These are phyloP conservation scores for Cremastobaeus sp. DNA, from an alignment of 2,888 invertebrate genomes.

Conservation along the genomic window DNA sequence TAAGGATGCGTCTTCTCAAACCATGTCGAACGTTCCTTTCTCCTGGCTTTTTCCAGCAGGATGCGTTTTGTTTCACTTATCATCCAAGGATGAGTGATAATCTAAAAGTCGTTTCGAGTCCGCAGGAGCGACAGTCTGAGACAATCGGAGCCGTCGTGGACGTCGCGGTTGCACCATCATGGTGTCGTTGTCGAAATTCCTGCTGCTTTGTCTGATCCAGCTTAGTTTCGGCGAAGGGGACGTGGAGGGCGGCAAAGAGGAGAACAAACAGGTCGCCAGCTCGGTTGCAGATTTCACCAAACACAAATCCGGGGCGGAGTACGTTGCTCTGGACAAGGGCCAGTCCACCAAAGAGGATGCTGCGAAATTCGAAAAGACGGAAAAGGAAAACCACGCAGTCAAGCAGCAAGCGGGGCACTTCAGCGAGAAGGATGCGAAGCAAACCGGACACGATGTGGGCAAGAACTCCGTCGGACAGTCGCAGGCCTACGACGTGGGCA, in stretches of 20 bases:
- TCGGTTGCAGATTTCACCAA: slow-evolving; percentile 50
- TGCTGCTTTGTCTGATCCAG: slow-evolving; percentile 14
- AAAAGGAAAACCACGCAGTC: slow-evolving; percentile 53
- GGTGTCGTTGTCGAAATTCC: slow-evolving; percentile 22
- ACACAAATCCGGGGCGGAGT: slow-evolving; percentile 55
- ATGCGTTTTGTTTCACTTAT: slow-evolving; percentile 65
- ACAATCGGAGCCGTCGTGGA: neutral
- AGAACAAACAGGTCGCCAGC: slow-evolving; percentile 10
- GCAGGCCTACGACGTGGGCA: slow-evolving; percentile 61
- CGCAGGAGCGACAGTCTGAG: slow-evolving; percentile 29
- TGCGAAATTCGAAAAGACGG: slow-evolving; percentile 56
- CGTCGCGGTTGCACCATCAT: slow-evolving; percentile 12
- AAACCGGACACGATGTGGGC: slow-evolving; percentile 78
- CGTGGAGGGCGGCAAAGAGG: slow-evolving; percentile 2
- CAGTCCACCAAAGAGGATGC: slow-evolving; percentile 55
- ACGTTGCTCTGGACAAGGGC: slow-evolving; percentile 59
- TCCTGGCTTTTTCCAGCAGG: slow-evolving; percentile 55
- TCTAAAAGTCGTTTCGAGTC: slow-evolving; percentile 58
- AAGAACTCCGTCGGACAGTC: slow-evolving; percentile 79
- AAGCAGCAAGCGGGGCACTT: slow-evolving; percentile 79
- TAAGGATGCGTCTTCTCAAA: slow-evolving; percentile 47
- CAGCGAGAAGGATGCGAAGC: slow-evolving; percentile 79
- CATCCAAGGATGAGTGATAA: slow-evolving; percentile 57
- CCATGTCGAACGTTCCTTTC: slow-evolving; percentile 48
- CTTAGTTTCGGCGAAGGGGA: slow-evolving; percentile 3